Conservation (phyloP, 2,113 vertebrate species). For the Planiliza haematocheilus region DNA sequence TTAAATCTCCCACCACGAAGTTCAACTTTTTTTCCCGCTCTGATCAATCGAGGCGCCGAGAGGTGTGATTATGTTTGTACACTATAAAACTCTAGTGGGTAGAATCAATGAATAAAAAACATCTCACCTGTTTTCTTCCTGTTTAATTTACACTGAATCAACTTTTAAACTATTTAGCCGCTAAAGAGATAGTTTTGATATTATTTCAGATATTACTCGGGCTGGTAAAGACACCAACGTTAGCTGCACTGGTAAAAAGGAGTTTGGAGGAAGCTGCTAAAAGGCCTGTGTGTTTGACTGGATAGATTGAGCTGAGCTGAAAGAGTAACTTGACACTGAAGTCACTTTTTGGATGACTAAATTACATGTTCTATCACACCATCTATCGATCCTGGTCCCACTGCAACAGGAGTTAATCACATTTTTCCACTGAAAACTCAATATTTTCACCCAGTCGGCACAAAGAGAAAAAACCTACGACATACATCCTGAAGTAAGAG, state of each 20-base stretch:
- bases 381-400: not conserved
- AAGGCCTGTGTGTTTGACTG: not conserved
- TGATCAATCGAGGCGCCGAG: not conserved
- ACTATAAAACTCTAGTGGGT: not conserved
- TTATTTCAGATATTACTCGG: not conserved
- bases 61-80: not conserved
- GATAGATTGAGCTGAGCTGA: not conserved
- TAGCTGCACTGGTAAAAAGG: too few relatives aligned
- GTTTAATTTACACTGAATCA: not conserved
- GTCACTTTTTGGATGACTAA: not conserved
- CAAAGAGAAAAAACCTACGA: not conserved
- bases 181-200: not conserved
- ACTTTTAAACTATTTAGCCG: not conserved
- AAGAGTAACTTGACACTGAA: not conserved
- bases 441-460: not conserved
- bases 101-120: not conserved
- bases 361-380: not conserved
- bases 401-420: not conserved
- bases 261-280: too few relatives aligned
- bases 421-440: not conserved
- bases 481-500: not conserved
- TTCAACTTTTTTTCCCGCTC: not conserved
- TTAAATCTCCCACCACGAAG: not conserved
- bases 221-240: too few relatives aligned
- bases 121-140: rapidly evolving